These are phyloP conservation scores for Tridacna gigas DNA, from an alignment of 2,888 invertebrate genomes.

Conservation along the genomic window DNA sequence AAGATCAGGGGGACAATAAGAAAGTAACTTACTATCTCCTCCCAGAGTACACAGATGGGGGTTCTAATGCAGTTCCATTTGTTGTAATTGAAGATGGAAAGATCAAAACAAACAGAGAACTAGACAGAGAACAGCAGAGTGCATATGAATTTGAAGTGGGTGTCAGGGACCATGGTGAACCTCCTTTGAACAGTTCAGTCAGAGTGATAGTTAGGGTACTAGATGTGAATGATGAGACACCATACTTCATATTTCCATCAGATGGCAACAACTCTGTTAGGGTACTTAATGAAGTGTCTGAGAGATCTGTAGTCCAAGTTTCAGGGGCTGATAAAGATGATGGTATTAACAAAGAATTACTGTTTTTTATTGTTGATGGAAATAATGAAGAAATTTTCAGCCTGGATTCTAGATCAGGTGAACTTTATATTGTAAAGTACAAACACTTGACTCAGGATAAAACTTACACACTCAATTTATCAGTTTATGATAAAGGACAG, in stretches of 20 bases:
- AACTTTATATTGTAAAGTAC: conserved; percentile 64
- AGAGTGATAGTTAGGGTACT: conserved; percentile 96
- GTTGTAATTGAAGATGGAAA: conserved; percentile 87
- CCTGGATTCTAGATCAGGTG: conserved; percentile 65
- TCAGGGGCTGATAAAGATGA: conserved; percentile 96
- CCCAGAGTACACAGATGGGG: conserved; percentile 85
- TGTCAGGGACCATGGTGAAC: conserved; percentile 90
- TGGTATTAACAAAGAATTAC: conserved; percentile 95
- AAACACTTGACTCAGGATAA: conserved; percentile 63
- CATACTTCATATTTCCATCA: conserved; percentile 85
- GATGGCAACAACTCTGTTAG: conserved; percentile 72
- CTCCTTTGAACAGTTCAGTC: conserved; percentile 91
- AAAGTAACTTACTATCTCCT: conserved; percentile 87
- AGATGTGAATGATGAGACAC: conserved; percentile 98
- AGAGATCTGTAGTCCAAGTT: conserved; percentile 86
- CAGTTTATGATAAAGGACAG: conserved; percentile 66
- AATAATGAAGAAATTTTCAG: conserved; percentile 87
- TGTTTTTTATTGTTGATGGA: conserved; percentile 93
- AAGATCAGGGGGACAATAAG: conserved; percentile 89
- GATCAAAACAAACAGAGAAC: conserved; percentile 92
- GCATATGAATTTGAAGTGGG: conserved; percentile 93
- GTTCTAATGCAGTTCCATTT: conserved; percentile 87
- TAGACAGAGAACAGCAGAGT: conserved; percentile 94
- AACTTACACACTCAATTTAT: conserved; percentile 46
- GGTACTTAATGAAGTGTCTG: conserved; percentile 72